Conservation (phyloP, 1,140 invertebrate species). For the Camponotus floridanus region DNA sequence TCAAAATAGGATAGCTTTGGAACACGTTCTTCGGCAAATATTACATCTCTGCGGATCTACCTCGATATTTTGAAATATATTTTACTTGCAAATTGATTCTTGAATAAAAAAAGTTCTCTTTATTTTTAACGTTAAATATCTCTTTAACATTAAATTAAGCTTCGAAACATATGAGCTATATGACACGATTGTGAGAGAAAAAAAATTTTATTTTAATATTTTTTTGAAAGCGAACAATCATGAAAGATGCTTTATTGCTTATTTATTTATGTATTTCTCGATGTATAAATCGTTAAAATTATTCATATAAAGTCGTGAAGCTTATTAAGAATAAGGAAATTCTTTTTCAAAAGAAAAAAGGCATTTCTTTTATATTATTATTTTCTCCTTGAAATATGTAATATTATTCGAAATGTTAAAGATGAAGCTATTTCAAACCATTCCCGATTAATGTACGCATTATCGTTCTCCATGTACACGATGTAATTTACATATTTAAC, state of each 20-base stretch:
- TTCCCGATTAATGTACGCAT: neutral
- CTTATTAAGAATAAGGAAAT: neutral
- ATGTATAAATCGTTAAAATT: neutral
- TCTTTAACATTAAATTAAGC: neutral
- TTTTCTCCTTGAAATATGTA: neutral
- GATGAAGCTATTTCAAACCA: neutral
- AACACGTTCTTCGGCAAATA: constrained; percentile 1
- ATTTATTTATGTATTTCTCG: neutral
- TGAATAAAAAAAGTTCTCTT: neutral
- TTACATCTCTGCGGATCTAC: neutral
- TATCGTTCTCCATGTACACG: neutral
- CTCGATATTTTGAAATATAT: neutral
- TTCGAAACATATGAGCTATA: neutral
- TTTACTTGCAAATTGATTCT: neutral
- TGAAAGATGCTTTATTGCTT: neutral
- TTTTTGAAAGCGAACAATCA: neutral
- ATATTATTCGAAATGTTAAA: constrained; percentile 5
- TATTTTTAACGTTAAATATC: neutral
- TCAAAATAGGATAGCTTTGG: neutral
- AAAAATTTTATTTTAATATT: neutral
- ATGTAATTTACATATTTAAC: constrained; percentile 27
- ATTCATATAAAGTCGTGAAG: neutral
- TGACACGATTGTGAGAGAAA: neutral
- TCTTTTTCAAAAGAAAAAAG: no score
- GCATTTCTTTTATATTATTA: neutral